A percentile compares a stretch with the other conserved stretches of the same genome.
Evolutionary conservation across 2,888 invertebrate genomes (phyloP).

Genomic region (Drosophila parthenogenetica): DNA sequence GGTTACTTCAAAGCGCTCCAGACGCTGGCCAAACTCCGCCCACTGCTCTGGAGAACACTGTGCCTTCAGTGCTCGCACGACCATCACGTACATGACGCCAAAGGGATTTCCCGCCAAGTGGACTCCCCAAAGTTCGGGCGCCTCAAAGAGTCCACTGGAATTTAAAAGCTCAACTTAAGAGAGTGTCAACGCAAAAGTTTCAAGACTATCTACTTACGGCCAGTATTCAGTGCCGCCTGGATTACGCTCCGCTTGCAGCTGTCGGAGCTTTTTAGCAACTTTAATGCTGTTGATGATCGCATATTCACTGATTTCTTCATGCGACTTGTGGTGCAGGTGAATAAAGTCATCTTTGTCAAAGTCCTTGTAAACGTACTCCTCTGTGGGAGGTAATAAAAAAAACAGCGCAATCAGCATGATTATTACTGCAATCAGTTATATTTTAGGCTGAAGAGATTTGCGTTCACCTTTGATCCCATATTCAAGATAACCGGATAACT

Average conservation of each 20-base stretch:
- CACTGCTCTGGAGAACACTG: constrained; percentile 95
- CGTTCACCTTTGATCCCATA: constrained; percentile 20
- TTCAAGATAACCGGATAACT: constrained; percentile 11
- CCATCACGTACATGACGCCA: constrained; percentile 94
- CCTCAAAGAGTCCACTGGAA: constrained; percentile 52
- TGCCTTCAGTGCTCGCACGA: constrained; percentile 93
- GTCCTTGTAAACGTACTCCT: constrained; percentile 57
- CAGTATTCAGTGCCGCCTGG: constrained; percentile 80
- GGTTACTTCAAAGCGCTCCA: constrained; percentile 92
- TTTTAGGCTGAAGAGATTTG: constrained; percentile 12
- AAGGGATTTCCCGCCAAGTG: constrained; percentile 84
- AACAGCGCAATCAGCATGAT: constrained; percentile 55
- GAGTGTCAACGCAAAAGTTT: background rate
- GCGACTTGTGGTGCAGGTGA: constrained; percentile 63
- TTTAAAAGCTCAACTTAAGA: background rate
- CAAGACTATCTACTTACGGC: constrained; percentile 69
- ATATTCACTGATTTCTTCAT: constrained; percentile 74
- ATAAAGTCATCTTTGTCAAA: constrained; percentile 36
- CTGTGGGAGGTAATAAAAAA: constrained; percentile 29
- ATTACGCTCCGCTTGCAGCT: constrained; percentile 89
- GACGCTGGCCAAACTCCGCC: constrained; percentile 92
- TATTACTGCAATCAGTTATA: background rate
- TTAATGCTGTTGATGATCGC: constrained; percentile 68
- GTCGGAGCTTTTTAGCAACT: constrained; percentile 89
- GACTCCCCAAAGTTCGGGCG: constrained; percentile 59